Conservation (phyloP, 1,140 invertebrate genomes). For the Acromyrmex charruanus region DNA sequence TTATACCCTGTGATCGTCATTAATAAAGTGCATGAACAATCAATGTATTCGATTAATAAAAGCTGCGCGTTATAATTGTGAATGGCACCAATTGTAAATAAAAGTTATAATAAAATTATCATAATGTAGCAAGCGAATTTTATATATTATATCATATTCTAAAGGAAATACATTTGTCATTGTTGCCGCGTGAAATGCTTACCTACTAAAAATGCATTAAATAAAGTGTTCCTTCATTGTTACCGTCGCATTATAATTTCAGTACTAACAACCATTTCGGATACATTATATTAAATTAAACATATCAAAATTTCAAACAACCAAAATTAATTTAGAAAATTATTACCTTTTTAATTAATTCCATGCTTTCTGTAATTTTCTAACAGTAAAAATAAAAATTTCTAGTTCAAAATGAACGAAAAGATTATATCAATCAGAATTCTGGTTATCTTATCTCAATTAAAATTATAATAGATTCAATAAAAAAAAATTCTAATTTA, state of each 20-base stretch:
- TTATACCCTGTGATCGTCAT: neutral
- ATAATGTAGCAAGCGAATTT: neutral
- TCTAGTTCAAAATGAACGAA: no score
- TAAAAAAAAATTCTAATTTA: no score
- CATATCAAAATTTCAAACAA: neutral
- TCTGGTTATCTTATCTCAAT: no score
- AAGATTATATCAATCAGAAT: no score
- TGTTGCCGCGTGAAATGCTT: neutral
- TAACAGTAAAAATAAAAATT: no score
- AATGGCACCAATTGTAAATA: neutral
- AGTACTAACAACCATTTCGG: neutral
- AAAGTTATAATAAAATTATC: neutral
- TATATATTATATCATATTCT: neutral
- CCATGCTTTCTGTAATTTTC: no score
- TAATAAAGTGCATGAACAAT: constrained; percentile 52
- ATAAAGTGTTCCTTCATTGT: neutral
- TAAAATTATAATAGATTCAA: no score
- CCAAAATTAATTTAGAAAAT: neutral
- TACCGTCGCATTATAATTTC: neutral
- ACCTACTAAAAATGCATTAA: neutral
- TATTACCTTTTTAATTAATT: neutral
- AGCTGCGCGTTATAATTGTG: neutral
- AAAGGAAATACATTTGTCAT: neutral
- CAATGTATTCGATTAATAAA: constrained; percentile 8
- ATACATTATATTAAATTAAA: neutral